Base-by-base conservation (phyloP, 2,113 vertebrate genomes). In the Leuciscus idus region DNA sequence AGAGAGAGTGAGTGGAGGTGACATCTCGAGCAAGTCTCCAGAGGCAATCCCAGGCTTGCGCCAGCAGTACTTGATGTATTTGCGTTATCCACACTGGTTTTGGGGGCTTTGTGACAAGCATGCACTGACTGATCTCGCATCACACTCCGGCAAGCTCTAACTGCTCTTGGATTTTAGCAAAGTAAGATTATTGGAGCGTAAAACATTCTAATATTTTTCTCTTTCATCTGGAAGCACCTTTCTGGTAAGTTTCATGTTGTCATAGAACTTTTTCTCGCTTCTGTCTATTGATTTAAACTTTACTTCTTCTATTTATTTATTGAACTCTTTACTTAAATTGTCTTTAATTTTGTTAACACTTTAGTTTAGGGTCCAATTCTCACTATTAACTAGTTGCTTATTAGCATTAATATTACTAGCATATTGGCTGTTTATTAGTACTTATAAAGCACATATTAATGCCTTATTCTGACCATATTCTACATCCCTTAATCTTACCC, bases 21-120 rank as follows among this genome's bases (percentile, higher is more conserved):
- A 93, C 93, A 92, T 93, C 93, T 94, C 91, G 86, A 88, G 90
- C 90, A 91, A 88, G 90, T 92, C 90, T 93, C 85, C 87, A 91
- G 93, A 94, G 92, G 93, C 90, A 89, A 92, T 93, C 94, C 92
- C 91, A 91, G 92, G 92, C 91, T 92, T 91, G 91, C 92, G 94
- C 92, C 93, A 92, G 89, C 89, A 91, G 90, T 91, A 89, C 93
- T 90, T 91, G 88, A 92, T 89, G 85, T 91, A 92, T 84, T 77
- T 87, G 90, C 86, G 85, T 90, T 85, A 87, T 91, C 85, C 87
- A 90, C 84, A 80, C 91, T 90, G 89, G 82, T 91, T 88, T 79
- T 88, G 85, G 80, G 80, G 85, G 89, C 92, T 93, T 84, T 89
- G 84, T 87, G 89, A 90, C 85, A 90, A 90, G 88, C 86, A 93